Percentiles rank a stretch among this genome's conserved stretches.
phyloP scores from a whole-genome alignment of 2,888 invertebrate species.

The Eristalinus sepulchralis region DNA sequence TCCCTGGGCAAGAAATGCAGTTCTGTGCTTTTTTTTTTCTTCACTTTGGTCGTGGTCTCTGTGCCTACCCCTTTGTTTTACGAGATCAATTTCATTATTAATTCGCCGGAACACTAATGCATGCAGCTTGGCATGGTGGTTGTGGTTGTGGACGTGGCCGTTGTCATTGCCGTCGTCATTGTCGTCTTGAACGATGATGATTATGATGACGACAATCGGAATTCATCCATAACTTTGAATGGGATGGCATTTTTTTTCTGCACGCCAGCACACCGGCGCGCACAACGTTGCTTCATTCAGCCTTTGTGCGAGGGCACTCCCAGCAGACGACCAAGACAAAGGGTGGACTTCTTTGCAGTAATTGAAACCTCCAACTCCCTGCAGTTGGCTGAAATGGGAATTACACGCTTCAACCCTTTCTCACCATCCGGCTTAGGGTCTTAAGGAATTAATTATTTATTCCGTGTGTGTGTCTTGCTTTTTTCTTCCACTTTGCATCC shows the following conservation, averaged over 20 bases:
- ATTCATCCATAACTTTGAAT: conserved; percentile 56
- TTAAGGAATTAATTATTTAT: conserved; percentile 59
- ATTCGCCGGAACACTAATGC: conserved; percentile 52
- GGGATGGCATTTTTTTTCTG: conserved; percentile 29
- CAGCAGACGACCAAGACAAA: conserved; percentile 19
- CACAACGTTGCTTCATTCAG: neutral
- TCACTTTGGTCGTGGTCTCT: conserved; percentile 1
- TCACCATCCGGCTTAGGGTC: conserved; percentile 6
- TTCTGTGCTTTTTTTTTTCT: conserved; percentile 8
- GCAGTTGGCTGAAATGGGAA: conserved; percentile 6
- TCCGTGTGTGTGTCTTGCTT: conserved; percentile 15
- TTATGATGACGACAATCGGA: conserved; percentile 35
- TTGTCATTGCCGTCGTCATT: neutral
- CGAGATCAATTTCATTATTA: conserved; percentile 64
- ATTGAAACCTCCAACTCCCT: conserved; percentile 40
- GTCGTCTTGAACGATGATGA: conserved; percentile 6
- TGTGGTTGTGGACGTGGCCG: neutral
- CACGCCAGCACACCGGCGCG: neutral
- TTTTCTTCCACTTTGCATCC: neutral
- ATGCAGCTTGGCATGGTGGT: conserved; percentile 40
- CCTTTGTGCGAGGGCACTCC: neutral
- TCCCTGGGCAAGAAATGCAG: neutral
- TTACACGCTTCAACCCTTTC: conserved; percentile 39
- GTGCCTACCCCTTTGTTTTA: conserved; percentile 60
- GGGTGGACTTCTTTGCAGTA: conserved; percentile 44